Evolutionary conservation across 2,888 invertebrate species (phyloP), one percentile per base, ranked within the genome.

Genomic region (Heliothis peltigera): DNA sequence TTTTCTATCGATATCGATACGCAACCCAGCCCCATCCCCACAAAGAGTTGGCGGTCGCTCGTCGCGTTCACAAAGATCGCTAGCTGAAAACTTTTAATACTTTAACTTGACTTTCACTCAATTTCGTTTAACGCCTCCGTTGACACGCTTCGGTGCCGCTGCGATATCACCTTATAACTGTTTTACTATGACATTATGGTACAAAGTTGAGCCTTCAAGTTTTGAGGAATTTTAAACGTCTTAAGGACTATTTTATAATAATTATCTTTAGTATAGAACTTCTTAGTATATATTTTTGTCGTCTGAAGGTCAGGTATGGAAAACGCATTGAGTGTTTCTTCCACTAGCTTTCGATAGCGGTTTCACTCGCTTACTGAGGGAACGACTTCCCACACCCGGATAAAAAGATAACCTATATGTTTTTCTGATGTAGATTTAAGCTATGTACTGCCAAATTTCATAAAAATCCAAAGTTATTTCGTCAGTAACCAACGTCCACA

Each of bases 71-170:
- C 88, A 87, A 90, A 92, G 93, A 93, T 93, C 93, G 92, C 87
- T 89, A 85, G 91, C 91, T 94, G 92, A 93, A 94, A 94, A 94
- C 93, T 94, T 94, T 94, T 95, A 94, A 95, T 94, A 94, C 95
- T 91, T 94, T 94, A 93, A 94, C 93, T 92, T 91, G 90, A 91
- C 92, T 94, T 92, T 94, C 93, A 92, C 93, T 94, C 94, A 92
- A 94, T 94, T 94, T 93, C 91, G 90, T 90, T 92, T 89, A 91
- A 88, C 91, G 90, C 92, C 87, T 84, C 59, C 91, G 92, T 90
- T 92, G 93, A 92, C 92, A 91, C 91, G 91, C 82, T 84, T 86
- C 89, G 86, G 86, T 87, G 87, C 80, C 77, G 81, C 70, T 68
- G 75, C 84, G 84, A 85, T 89, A 92, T 90, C 86, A 87, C 82